Evolutionary conservation across 2,888 invertebrate genomes (phyloP).

Genomic region (Scaptomyza tumidula): DNA sequence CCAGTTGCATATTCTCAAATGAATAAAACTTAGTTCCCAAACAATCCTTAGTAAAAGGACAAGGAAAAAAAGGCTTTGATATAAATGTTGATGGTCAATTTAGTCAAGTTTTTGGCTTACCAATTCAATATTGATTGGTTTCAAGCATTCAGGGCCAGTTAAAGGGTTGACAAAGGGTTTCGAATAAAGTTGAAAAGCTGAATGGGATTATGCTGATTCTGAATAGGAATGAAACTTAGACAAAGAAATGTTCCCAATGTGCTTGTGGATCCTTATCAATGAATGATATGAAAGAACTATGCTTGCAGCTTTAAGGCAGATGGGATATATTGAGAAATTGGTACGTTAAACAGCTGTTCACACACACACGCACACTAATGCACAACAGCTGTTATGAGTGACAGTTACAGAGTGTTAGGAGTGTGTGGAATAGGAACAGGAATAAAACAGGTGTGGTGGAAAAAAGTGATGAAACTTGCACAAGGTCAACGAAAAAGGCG

Average conservation of each 20-base stretch:
- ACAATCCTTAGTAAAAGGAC: not conserved
- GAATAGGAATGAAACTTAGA: not conserved
- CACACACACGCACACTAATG: not conserved
- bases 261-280: not conserved
- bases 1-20: not conserved
- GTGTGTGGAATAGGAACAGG: not conserved
- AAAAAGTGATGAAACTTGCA: not conserved
- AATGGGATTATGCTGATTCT: not conserved
- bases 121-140: too few species aligned
- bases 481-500: conserved; percentile 12
- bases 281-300: conserved; percentile 13
- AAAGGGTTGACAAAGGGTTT: not conserved
- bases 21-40: conserved; percentile 16
- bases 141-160: not conserved
- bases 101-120: not conserved
- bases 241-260: not conserved
- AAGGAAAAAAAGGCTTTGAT: not conserved
- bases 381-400: conserved; percentile 11
- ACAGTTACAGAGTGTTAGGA: conserved; percentile 6
- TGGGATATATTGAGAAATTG: not conserved
- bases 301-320: not conserved
- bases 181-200: too few species aligned
- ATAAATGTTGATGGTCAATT: not conserved
- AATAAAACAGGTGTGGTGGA: conserved; percentile 24
- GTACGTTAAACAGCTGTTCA: conserved; percentile 10